Evolutionary conservation across 2,113 vertebrate genomes (phyloP).

Genomic region (Mus pahari): DNA sequence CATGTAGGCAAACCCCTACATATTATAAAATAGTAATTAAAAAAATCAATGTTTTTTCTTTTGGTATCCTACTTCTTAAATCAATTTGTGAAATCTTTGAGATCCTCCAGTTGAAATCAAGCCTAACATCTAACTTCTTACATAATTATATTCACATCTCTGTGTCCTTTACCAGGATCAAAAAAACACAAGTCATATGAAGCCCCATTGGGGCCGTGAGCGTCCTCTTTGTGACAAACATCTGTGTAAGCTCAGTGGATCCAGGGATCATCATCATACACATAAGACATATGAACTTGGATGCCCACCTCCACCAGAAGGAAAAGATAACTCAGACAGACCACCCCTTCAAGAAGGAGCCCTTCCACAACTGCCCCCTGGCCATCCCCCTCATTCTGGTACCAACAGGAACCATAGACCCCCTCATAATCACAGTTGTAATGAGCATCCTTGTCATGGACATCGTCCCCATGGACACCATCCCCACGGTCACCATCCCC

Average conservation of each 20-base stretch:
- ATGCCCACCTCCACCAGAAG: conserved; percentile 49
- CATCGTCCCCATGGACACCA: neutral
- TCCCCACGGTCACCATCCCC: accelerated
- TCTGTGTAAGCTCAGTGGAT: neutral
- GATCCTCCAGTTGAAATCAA: neutral
- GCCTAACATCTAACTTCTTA: conserved; percentile 12
- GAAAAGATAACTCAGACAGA: neutral
- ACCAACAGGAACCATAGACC: neutral
- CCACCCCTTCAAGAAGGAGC: neutral
- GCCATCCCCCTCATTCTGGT: neutral
- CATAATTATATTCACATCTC: neutral
- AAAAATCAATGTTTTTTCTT: neutral
- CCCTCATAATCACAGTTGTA: neutral
- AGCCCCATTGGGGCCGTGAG: neutral
- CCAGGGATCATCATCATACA: conserved; percentile 11
- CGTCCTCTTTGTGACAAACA: conserved; percentile 27
- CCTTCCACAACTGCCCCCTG: neutral
- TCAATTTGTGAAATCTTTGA: conserved; percentile 9
- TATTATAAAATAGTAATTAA: neutral
- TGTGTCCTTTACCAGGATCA: conserved; percentile 45
- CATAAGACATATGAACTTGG: neutral
- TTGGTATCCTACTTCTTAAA: conserved; percentile 19
- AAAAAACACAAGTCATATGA: neutral
- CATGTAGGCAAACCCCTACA: neutral
- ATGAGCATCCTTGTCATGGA: neutral